These are phyloP conservation scores for Chymomyza amoena DNA, from an alignment of 2,888 invertebrate species.

Conservation along the genomic window DNA sequence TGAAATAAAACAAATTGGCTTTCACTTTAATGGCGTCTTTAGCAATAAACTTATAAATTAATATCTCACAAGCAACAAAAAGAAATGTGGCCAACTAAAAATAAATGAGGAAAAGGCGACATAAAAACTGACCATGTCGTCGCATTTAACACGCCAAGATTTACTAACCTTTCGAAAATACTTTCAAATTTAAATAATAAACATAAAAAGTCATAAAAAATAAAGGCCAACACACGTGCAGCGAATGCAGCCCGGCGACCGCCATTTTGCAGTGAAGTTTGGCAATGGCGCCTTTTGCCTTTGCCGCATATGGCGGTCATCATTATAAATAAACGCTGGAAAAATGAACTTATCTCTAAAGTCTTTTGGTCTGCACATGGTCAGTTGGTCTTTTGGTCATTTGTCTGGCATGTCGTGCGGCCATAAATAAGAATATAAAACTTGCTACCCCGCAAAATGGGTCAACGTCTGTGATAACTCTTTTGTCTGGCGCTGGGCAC, in stretches of 20 bases:
- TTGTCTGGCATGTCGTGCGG: conserved; percentile 38
- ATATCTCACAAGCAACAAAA: conserved; percentile 39
- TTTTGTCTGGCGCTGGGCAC: conserved; percentile 14
- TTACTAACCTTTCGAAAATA: conserved; percentile 42
- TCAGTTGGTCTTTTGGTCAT: conserved; percentile 37
- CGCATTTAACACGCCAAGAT: conserved; percentile 35
- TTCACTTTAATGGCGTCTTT: conserved; percentile 66
- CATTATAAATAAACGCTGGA: not conserved
- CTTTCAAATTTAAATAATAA: conserved; percentile 58
- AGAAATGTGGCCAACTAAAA: conserved; percentile 16
- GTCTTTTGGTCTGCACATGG: conserved; percentile 14
- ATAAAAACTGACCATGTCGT: conserved; percentile 24
- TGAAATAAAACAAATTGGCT: conserved; percentile 53
- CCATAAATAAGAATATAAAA: conserved; percentile 43
- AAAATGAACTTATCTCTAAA: not conserved
- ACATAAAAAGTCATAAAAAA: conserved; percentile 21
- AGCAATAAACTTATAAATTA: conserved; percentile 58
- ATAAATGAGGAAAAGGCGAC: conserved; percentile 1
- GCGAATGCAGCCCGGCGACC: conserved; percentile 29
- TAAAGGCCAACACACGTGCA: conserved; percentile 43
- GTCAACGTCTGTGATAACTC: not conserved
- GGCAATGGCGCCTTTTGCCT: conserved; percentile 31
- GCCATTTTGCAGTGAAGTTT: conserved; percentile 22
- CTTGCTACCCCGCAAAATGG: not conserved
- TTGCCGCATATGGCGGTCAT: not conserved